Evolutionary conservation across 2,797 vertebrate genomes (phyloP), one percentile per base, ranked within the genome.

Genomic region (Tenualosa ilisha): DNA sequence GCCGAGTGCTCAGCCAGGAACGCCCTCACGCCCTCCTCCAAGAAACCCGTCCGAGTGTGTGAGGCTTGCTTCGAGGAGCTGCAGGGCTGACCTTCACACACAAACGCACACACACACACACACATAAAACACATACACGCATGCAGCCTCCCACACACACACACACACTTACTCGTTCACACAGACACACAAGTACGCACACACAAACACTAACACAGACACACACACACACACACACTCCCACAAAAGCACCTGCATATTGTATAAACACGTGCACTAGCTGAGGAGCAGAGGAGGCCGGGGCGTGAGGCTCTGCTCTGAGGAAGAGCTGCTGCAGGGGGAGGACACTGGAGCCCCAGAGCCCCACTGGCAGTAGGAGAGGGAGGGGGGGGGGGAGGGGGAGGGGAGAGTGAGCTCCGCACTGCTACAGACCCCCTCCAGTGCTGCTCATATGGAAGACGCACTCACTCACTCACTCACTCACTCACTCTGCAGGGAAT

Each of bases 11-110:
- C 98, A 9, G 90, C 96, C 79, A 97, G 90, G 94, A 98, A 96
- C 92, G 97, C 97, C 94, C 94, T 98, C 93, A 99, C 97, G 75
- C 98, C 98, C 82, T 99, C 97, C 88, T 99, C 97, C 40, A 99
- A 99, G 95, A 99, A 99, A 92, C 96, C 98, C 81, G 98, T 99
- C 40, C 96, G 98, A 65, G 98, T 99, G 85, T 99, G 98, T 83
- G 96, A 98, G 92, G 93, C 95, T 1, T 99, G 98, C 93, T 99
- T 96, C 85, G 97, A 96, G 89, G 98, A 99, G 88, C 96, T 99
- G 91, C 97, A 98, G 93, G 96, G 97, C 92, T 99, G 96, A 96
- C 75, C 2, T 2, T 59, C 59, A 72, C 65, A 37, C 65, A 72
- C 65, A 72, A 6, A 24, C 56, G 6, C 56, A 2, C 15, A 0